A percentile compares a stretch with the other conserved stretches of the same genome.
phyloP scores from a whole-genome alignment of 2,888 invertebrate species.

The Thymelicus sylvestris region DNA sequence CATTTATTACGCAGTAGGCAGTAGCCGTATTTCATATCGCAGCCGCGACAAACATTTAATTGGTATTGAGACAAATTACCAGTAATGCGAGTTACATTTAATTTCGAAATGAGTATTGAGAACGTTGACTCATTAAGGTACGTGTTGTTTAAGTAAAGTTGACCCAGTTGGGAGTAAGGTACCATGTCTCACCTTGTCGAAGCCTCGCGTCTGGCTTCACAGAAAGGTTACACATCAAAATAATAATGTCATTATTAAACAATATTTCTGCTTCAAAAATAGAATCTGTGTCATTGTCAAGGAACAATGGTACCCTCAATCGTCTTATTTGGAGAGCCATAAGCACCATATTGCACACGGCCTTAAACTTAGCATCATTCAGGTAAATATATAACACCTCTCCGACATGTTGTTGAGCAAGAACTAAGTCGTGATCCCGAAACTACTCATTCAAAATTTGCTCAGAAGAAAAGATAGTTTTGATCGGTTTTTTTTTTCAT shows the following conservation, averaged over 20 bases:
- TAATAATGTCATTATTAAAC: background rate
- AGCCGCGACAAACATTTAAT: background rate
- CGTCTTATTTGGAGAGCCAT: too few relatives aligned
- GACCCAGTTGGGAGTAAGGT: background rate
- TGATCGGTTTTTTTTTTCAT: too few relatives aligned
- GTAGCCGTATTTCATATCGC: background rate
- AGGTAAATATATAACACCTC: too few relatives aligned
- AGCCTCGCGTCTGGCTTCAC: background rate
- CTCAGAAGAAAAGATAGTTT: too few relatives aligned
- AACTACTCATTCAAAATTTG: too few relatives aligned
- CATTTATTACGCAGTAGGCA: background rate
- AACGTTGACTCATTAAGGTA: background rate
- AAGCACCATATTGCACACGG: too few relatives aligned
- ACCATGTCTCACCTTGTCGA: background rate
- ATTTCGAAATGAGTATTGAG: slow-evolving; percentile 2
- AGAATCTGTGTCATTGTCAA: background rate
- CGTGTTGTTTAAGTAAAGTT: slow-evolving; percentile 5
- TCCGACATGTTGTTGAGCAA: too few relatives aligned
- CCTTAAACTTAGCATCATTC: too few relatives aligned
- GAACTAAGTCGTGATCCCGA: too few relatives aligned
- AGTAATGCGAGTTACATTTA: background rate
- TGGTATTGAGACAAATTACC: slow-evolving; percentile 6
- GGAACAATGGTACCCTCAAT: too few relatives aligned
- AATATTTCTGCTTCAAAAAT: background rate
- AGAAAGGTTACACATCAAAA: slow-evolving; percentile 4